A percentile compares a stretch with the other conserved stretches of the same genome.
Conservation (phyloP, 2,113 vertebrate species). For the Uropsilus gracilis region DNA sequence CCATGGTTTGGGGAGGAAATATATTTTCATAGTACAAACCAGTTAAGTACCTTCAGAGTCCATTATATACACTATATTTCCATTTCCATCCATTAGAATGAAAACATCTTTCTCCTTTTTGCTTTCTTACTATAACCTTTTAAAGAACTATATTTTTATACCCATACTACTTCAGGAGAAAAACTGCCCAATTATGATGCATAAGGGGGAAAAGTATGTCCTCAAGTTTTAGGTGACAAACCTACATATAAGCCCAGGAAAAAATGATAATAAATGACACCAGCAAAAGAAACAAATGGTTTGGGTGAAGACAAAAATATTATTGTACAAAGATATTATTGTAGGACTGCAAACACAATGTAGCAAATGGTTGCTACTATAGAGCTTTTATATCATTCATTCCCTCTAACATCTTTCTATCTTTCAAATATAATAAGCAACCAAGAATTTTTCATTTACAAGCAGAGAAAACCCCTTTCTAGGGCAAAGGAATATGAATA, state of each 20-base stretch:
- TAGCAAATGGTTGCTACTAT: background rate
- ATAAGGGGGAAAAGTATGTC: background rate
- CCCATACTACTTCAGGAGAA: background rate
- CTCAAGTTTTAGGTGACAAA: background rate
- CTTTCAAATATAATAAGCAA: conserved; percentile 11
- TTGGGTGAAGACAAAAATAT: background rate
- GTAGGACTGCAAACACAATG: background rate
- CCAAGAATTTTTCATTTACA: conserved; percentile 45
- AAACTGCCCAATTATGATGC: conserved; percentile 47
- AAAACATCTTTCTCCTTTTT: conserved; percentile 33
- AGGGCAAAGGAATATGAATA: conserved; percentile 54
- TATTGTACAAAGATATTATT: background rate
- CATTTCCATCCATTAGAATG: conserved; percentile 67
- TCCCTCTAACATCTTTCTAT: background rate
- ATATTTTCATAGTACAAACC: conserved; percentile 15
- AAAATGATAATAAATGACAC: background rate
- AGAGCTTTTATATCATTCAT: background rate
- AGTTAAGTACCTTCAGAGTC: background rate
- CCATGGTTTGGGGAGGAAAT: conserved; percentile 26
- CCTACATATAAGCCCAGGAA: background rate
- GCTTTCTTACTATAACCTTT: conserved; percentile 67
- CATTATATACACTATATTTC: conserved; percentile 50
- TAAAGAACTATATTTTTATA: conserved; percentile 64
- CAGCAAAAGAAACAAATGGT: background rate
- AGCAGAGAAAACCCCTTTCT: conserved; percentile 44